Evolutionary conservation across 2,797 vertebrate genomes (phyloP).

Genomic region (Microctenopoma lineatum): DNA sequence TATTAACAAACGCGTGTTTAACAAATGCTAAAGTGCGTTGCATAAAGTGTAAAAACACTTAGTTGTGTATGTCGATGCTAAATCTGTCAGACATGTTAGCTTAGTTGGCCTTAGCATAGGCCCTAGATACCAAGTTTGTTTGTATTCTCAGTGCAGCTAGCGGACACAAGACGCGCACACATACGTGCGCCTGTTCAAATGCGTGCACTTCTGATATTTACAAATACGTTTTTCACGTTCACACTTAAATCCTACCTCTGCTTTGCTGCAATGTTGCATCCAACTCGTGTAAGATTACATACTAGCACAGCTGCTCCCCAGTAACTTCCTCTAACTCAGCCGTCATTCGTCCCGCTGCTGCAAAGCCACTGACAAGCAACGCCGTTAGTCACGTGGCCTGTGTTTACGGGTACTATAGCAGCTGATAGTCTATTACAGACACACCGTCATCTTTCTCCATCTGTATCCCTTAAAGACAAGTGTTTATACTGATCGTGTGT

Average conservation of each 20-base stretch:
- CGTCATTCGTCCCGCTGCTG: conserved; percentile 76
- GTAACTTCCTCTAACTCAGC: conserved; percentile 78
- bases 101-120: conserved; percentile 65
- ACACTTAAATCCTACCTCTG: conserved; percentile 44
- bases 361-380: conserved; percentile 61
- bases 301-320: conserved; percentile 59
- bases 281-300: conserved; percentile 69
- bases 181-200: conserved; percentile 19
- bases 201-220: neutral
- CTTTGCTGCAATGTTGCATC: conserved; percentile 26
- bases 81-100: conserved; percentile 43
- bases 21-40: neutral
- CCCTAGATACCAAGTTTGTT: conserved; percentile 75
- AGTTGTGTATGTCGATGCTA: conserved; percentile 14
- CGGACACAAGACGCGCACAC: conserved; percentile 26
- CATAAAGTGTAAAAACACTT: neutral
- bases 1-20: rapidly evolving
- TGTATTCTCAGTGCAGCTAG: conserved; percentile 52
- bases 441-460: neutral
- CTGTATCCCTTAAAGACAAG: neutral
- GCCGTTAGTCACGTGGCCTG: conserved; percentile 70
- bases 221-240: neutral
- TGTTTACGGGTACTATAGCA: conserved; percentile 73
- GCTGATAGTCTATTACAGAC: neutral
- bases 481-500: too few species aligned